Base-by-base conservation (phyloP, 2,888 invertebrate species). In the Hyposoter didymator region DNA sequence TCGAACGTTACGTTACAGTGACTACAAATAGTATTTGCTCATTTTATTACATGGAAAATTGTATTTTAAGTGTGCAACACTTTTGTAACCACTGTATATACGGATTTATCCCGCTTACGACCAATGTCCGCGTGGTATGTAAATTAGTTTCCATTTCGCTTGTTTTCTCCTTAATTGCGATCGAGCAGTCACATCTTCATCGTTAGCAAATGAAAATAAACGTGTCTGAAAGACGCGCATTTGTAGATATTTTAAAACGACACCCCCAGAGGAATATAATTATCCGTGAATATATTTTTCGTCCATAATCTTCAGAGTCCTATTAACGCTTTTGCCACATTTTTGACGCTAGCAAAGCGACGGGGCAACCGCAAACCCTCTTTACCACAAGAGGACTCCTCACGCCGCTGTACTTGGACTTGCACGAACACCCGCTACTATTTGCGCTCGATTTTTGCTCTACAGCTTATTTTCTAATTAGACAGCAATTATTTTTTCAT, bases 141-240 rank as follows among this genome's bases (percentile, higher is more conserved):
- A 64, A 64, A 64, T 64, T 32, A 5, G 62, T 32, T 7, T 35
- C 43, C 39, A 66, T 66, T n/a, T 66, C 39, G 6, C n/a, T 17
- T 32, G 35, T 17, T 70, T 45, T 39, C 12, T 52, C 52, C 35
- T 78, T 66, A 82, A 78, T 82, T 64, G 39, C 78, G 28, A 47
- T 55, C 55, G 67, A 17, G 67, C 55, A n/a, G 22, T 72, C 64
- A 67, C 55, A 66, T 10, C 2, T 35, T 55, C 73, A 59, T 66
- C 47, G 64, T 43, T 28, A 39, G 49, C n/a, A 49, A 80, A 80
- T 80, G 22, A 66, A 80, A 72, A 73, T 73, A 52, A 45, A 49
- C 28, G 2, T 32, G 2, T 32, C 66, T n/a, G 66, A 80, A 70
- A 10, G 47, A 14, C 47, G 22, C 45, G 19, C n/a, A 43, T 67